Evolutionary conservation across 2,113 vertebrate genomes (phyloP).

Genomic region (Glaucomys volans): DNA sequence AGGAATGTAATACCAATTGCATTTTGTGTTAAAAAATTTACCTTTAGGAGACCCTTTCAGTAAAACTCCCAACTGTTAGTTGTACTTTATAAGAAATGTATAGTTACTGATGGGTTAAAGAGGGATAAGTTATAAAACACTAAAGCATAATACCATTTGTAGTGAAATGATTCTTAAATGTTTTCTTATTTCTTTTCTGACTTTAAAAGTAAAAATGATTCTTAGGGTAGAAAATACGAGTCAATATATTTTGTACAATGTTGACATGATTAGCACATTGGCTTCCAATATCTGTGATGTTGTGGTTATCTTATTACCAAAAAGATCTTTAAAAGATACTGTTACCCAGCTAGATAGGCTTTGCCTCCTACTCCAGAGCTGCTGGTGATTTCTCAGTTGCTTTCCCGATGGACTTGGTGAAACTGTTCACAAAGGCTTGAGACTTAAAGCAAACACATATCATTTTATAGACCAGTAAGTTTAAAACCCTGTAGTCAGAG

Average conservation of each 20-base stretch:
- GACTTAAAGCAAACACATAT: neutral
- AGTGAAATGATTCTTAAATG: constrained; percentile 21
- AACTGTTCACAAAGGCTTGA: neutral
- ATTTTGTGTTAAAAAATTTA: neutral
- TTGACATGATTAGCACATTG: neutral
- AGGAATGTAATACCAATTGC: neutral
- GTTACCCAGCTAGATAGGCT: neutral
- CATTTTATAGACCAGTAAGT: neutral
- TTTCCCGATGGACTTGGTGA: neutral
- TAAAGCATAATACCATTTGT: neutral
- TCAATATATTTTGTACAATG: neutral
- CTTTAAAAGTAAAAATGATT: neutral
- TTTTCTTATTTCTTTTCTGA: constrained; percentile 1
- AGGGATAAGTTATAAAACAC: neutral
- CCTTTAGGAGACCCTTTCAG: neutral
- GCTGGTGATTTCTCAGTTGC: neutral
- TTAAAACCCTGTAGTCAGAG: neutral
- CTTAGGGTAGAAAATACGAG: neutral
- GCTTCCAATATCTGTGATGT: neutral
- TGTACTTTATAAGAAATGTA: neutral
- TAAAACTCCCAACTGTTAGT: neutral
- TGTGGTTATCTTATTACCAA: neutral
- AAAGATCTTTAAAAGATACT: neutral
- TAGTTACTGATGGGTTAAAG: neutral
- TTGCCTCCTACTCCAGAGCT: neutral